These are phyloP conservation scores for Pseudopipra pipra DNA, from an alignment of 2,113 vertebrate genomes.

Conservation along the genomic window DNA sequence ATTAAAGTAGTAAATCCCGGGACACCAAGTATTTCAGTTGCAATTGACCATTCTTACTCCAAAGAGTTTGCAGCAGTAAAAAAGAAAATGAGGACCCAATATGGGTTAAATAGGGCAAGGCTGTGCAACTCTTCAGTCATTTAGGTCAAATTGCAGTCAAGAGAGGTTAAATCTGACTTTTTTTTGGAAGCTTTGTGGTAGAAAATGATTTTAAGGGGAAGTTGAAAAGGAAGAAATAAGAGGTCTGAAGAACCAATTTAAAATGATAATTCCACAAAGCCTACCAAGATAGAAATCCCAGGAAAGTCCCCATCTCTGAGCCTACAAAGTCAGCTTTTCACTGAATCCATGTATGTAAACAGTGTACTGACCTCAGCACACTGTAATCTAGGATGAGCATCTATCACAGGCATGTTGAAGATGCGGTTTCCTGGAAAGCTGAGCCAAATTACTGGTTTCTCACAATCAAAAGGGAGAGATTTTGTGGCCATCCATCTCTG, in stretches of 20 bases:
- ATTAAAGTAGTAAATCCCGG: neutral
- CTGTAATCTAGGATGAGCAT: neutral
- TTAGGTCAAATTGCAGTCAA: neutral
- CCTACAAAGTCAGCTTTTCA: neutral
- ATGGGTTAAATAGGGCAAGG: neutral
- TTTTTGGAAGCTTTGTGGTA: neutral
- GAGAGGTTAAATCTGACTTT: neutral
- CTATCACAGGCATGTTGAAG: neutral
- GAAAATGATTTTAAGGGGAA: neutral
- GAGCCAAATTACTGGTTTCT: neutral
- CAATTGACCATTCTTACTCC: neutral
- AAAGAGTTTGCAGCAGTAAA: neutral
- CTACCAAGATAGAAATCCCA: neutral
- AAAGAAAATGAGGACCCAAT: neutral
- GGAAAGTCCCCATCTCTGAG: neutral
- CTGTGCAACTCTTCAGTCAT: neutral
- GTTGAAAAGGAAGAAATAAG: neutral
- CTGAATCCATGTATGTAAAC: neutral
- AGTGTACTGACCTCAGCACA: neutral
- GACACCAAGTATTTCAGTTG: neutral
- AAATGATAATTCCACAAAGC: neutral
- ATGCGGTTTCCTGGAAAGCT: conserved; percentile 45
- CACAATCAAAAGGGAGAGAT: neutral
- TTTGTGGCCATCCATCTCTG: neutral
- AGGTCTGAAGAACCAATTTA: neutral